These are phyloP conservation scores for Phocides pigmalion DNA, from an alignment of 1,140 invertebrate genomes.

Conservation along the genomic window DNA sequence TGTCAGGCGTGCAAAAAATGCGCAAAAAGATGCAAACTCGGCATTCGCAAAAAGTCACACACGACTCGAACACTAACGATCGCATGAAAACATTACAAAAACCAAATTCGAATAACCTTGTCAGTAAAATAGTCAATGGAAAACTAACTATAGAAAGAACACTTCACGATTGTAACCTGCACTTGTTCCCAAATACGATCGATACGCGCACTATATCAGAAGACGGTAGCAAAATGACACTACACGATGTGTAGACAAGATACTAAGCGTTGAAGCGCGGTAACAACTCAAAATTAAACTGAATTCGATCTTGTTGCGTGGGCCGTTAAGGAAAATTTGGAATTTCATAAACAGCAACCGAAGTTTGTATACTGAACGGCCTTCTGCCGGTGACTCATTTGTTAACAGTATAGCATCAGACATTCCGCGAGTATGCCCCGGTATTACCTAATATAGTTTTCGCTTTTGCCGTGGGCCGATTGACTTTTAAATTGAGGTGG, in stretches of 20 bases:
- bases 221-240: slow-evolving; percentile 21
- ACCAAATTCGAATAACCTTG: not conserved
- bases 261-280: not conserved
- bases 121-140: not conserved
- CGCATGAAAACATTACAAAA: not conserved
- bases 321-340: slow-evolving; percentile 24
- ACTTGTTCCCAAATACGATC: slow-evolving; percentile 7
- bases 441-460: slow-evolving; percentile 26
- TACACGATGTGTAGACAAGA: slow-evolving; percentile 14
- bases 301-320: slow-evolving; percentile 17
- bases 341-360: not conserved
- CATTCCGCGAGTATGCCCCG: slow-evolving; percentile 20
- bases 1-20: slow-evolving; percentile 20
- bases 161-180: not conserved
- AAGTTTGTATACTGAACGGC: slow-evolving; percentile 13
- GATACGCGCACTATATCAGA: slow-evolving; percentile 24
- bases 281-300: not conserved
- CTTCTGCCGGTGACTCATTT: slow-evolving; percentile 16
- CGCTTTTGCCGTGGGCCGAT: slow-evolving; percentile 7
- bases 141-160: not conserved
- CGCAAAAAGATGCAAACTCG: slow-evolving; percentile 1
- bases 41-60: slow-evolving; percentile 14
- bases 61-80: slow-evolving; percentile 4
- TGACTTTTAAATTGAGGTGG: slow-evolving; percentile 8
- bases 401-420: slow-evolving; percentile 27